These are phyloP conservation scores for Orestias chungarensis DNA, from an alignment of 2,797 vertebrate genomes.

Conservation along the genomic window DNA sequence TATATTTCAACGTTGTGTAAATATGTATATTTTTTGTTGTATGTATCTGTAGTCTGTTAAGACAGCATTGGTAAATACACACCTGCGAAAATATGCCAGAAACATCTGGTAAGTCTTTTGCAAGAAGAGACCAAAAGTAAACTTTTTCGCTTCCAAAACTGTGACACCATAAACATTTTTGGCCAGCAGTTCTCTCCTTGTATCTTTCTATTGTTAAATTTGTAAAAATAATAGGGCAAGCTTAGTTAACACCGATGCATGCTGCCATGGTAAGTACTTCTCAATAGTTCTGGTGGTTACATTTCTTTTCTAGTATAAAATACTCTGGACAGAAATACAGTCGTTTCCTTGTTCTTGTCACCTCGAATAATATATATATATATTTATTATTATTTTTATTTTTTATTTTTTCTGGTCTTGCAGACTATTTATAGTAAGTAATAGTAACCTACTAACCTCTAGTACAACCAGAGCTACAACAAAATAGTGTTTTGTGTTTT, in stretches of 20 bases:
- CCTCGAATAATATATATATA: neutral
- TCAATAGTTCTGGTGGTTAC: neutral
- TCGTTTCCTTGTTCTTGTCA: neutral
- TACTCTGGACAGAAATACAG: neutral
- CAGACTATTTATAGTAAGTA: neutral
- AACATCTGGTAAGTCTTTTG: neutral
- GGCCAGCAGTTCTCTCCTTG: neutral
- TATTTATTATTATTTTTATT: too few species aligned
- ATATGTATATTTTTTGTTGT: neutral
- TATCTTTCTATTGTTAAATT: neutral
- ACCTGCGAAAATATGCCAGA: neutral
- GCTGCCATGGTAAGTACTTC: too few species aligned
- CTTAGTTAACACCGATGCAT: too few species aligned
- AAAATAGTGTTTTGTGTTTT: neutral
- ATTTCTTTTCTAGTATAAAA: neutral
- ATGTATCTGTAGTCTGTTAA: neutral
- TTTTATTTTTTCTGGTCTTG: neutral
- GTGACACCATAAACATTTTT: neutral
- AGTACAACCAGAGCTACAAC: neutral
- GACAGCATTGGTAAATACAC: neutral
- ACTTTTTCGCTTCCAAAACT: neutral
- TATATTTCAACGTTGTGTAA: too few species aligned
- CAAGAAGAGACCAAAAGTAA: neutral
- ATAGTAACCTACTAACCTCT: too few species aligned
- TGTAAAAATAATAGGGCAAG: too few species aligned